Conservation (phyloP, 2,888 invertebrate species). For the Lepidochrysops patricia region DNA sequence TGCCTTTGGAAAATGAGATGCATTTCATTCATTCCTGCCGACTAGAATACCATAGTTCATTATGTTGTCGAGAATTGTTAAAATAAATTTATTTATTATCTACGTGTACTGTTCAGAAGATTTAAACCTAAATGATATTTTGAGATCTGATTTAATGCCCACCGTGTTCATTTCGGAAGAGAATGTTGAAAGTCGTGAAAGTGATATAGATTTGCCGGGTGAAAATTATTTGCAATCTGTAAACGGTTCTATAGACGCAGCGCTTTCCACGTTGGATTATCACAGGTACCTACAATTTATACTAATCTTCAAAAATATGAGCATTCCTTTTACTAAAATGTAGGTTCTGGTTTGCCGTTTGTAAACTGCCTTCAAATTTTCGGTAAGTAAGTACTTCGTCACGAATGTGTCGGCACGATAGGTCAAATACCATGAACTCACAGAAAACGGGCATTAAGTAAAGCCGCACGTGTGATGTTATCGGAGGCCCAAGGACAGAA, state of each 20-base stretch:
- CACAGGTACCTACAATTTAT: constrained; percentile 72
- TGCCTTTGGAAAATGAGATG: not conserved
- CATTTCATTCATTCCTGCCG: not conserved
- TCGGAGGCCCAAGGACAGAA: too few species aligned
- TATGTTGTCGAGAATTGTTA: constrained; percentile 15
- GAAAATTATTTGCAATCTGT: constrained; percentile 32
- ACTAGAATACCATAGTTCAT: constrained; percentile 10
- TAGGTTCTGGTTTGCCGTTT: too few species aligned
- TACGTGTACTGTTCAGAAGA: constrained; percentile 41
- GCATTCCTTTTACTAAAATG: too few species aligned
- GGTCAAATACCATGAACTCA: too few species aligned
- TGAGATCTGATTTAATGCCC: constrained; percentile 81
- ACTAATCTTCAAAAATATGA: too few species aligned
- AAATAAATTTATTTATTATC: constrained; percentile 14
- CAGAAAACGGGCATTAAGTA: too few species aligned
- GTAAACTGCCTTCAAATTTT: too few species aligned
- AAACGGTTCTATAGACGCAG: constrained; percentile 77
- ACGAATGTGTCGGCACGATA: too few species aligned
- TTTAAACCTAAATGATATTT: constrained; percentile 78
- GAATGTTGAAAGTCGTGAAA: constrained; percentile 21
- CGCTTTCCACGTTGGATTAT: constrained; percentile 78
- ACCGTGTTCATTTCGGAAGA: constrained; percentile 73
- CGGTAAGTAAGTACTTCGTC: too few species aligned
- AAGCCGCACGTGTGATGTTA: too few species aligned
- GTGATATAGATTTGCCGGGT: constrained; percentile 25